Conservation (phyloP, 2,888 invertebrate species). For the Tupiocoris notatus region DNA sequence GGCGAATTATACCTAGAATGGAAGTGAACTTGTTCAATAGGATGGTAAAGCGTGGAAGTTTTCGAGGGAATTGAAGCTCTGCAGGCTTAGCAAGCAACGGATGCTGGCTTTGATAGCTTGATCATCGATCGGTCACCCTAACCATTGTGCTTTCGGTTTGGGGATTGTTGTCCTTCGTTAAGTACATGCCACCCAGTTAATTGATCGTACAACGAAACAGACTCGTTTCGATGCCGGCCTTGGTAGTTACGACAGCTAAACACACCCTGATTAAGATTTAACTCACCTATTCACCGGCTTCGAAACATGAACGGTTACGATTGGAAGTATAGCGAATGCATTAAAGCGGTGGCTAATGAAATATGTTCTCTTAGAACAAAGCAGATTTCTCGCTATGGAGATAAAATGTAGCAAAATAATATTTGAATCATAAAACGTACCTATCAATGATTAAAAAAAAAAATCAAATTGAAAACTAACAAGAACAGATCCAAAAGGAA, state of each 20-base stretch:
- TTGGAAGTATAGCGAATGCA: no score
- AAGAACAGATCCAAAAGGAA: no score
- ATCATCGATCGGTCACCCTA: background rate
- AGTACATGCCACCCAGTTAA: background rate
- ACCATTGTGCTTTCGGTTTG: background rate
- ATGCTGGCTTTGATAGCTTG: background rate
- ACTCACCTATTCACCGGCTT: no score
- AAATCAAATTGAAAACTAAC: no score
- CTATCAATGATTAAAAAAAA: no score
- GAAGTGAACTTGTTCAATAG: background rate
- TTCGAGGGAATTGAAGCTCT: background rate
- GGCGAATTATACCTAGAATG: conserved; percentile 8
- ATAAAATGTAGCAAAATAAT: no score
- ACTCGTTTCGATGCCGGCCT: background rate
- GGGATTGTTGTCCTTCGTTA: background rate
- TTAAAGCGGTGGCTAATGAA: no score
- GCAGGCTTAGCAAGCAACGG: background rate
- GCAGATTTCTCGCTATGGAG: no score
- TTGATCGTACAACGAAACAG: background rate
- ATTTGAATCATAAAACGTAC: no score
- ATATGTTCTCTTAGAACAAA: no score
- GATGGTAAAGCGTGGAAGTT: background rate
- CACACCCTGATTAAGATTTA: background rate
- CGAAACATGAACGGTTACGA: no score
- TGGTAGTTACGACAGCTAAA: background rate